These are phyloP conservation scores for Centropyge bicolor DNA, from an alignment of 2,797 vertebrate genomes.

Conservation along the genomic window DNA sequence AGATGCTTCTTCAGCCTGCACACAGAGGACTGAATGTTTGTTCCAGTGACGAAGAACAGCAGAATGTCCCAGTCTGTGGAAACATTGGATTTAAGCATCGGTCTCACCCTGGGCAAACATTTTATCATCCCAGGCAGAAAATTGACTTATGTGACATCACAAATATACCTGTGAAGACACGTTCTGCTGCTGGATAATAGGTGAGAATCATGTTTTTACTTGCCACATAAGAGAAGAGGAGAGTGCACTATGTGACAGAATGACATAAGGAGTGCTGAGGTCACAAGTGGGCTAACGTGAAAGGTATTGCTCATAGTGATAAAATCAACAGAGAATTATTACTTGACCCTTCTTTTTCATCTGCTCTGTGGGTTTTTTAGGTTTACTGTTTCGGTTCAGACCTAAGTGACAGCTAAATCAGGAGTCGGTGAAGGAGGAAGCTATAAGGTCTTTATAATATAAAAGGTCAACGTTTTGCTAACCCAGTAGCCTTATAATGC, in stretches of 20 bases:
- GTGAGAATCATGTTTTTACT: not conserved
- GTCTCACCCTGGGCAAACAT: not conserved
- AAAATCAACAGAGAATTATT: not conserved
- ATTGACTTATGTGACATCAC: not conserved
- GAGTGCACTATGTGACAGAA: not conserved
- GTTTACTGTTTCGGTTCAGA: not conserved
- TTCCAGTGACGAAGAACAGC: slow-evolving; percentile 1
- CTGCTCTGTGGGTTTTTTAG: not conserved
- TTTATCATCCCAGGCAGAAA: not conserved
- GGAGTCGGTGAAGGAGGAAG: not conserved
- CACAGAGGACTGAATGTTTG: not conserved
- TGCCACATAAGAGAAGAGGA: not conserved
- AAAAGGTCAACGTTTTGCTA: no score
- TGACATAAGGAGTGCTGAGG: not conserved
- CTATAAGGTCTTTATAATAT: no score
- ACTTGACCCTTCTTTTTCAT: not conserved
- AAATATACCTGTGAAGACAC: not conserved
- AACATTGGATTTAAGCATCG: slow-evolving; percentile 3
- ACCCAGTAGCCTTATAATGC: no score
- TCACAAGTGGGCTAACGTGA: not conserved
- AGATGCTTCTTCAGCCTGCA: not conserved
- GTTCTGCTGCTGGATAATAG: not conserved
- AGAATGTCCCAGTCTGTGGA: not conserved
- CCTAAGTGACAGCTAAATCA: no score
- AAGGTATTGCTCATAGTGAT: not conserved